Base-by-base conservation (phyloP, 2,113 vertebrate species). In the Prionailurus bengalensis region DNA sequence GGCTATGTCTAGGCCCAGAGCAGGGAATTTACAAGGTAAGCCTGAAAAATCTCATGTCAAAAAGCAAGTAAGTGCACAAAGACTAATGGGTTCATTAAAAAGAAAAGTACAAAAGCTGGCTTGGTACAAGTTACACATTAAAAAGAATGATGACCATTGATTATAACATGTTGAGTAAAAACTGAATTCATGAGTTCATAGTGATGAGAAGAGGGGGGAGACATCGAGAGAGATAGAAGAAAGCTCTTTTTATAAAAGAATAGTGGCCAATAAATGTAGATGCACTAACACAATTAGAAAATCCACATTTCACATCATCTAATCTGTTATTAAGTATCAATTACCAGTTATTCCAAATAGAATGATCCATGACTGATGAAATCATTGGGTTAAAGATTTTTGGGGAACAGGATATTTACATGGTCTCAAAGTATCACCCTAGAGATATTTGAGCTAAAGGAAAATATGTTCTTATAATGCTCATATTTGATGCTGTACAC, bases 1-100 rank as follows among this genome's bases (percentile, higher is more conserved):
- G 33, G 51, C 42, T 84, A 53, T 78, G 85, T 66, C 23, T 31
- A 93, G 76, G 61, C 23, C 25, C 45, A 96, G 63, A 91, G 9
- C 31, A 89, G 66, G 68, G 58, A 84, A 89, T 91, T 91, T 87
- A 61, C 4, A 79, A 95, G 5, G 63, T 86, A 84, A 94, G 27
- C 66, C 82, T 84, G 66, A 93, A 94, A 97, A 97, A 70, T 74
- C 33, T 94, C 15, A 4, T 51, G 25, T 97, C 51, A 61, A 74
- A 92, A 90, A 87, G 39, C 91, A 91, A 86, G 45, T 89, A 91
- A 82, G 55, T 91, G 19, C 68, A 68, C 61, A 92, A 39, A 89
- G 58, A 95, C 36, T 71, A 89, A 93, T 86, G n/a, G 7, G 10
- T 84, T 87, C 55, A 65, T 96, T 92, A 81, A 78, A 86, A 96